Base-by-base conservation (phyloP, 1,140 invertebrate genomes). In the Anastrepha obliqua region DNA sequence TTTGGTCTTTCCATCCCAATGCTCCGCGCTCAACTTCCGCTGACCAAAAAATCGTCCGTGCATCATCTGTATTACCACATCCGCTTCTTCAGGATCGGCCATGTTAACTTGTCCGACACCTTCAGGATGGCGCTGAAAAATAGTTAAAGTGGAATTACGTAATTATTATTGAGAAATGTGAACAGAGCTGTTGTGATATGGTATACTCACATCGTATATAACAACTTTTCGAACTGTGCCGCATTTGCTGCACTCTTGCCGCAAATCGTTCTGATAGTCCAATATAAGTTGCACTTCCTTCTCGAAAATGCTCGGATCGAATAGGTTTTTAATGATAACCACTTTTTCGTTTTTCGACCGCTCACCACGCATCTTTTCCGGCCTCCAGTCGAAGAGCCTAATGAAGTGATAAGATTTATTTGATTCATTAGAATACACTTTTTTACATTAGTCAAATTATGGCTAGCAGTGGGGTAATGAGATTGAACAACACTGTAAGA, bases 1-100 rank as follows among this genome's bases (percentile, higher is more conserved):
- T 93, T 98, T 99, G 0, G 98, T 98, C 93, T 96, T 97, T 7
- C 99, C 99, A 94, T 99, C 98, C 98, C 98, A 99, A 88, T 97
- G 96, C 91, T 97, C 96, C 3, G 98, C 99, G 5, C 94, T 95
- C 39, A 99, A 95, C 93, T 96, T 95, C 51, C 97, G 94, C 90
- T 98, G 96, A 3, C 96, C 97, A 94, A 99, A 99, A 95, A 97
- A 98, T n/a, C 98, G 95, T 0, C 97, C 97, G 94, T 99, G 97
- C 90, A 99, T 95, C 67, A 98, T 94, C 89, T 96, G 94, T 15
- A 99, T 96, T 87, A 98, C 98, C 60, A 96, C 94, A 94, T 99
- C 98, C 2, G 99, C 98, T 90, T 97, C 96, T 93, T 98, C 98
- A 1, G 97, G 95, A 55, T 97, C 96, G 87, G 97, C 96, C 95